Conservation (phyloP, 2,113 vertebrate genomes). For the Phrynosoma platyrhinos region DNA sequence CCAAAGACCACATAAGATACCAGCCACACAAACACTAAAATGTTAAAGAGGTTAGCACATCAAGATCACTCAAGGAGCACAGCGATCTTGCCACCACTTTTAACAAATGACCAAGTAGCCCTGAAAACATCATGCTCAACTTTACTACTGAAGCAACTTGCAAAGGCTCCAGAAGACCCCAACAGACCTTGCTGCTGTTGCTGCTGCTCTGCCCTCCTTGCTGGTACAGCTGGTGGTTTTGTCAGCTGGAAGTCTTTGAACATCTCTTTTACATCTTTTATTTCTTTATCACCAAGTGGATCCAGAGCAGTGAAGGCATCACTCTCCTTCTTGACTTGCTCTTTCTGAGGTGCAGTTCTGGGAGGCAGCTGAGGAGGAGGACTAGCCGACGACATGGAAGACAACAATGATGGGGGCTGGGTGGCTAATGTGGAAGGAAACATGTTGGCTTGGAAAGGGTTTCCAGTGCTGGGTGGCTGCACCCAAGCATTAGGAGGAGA, state of each 20-base stretch:
- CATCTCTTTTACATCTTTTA: conserved; percentile 93
- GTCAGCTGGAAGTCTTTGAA: conserved; percentile 94
- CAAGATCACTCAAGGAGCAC: not conserved
- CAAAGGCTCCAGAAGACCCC: conserved; percentile 75
- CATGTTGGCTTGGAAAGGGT: conserved; percentile 84
- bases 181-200: conserved; percentile 48
- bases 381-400: conserved; percentile 48
- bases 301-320: conserved; percentile 92
- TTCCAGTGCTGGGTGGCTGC: conserved; percentile 72
- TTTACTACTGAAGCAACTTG: conserved; percentile 84
- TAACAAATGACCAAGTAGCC: conserved; percentile 76
- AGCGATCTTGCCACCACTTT: conserved; percentile 72
- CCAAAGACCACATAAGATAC: not conserved
- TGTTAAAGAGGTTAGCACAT: not conserved
- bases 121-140: conserved; percentile 82
- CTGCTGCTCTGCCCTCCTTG: conserved; percentile 83
- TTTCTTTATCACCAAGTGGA: conserved; percentile 91
- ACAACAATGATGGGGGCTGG: conserved; percentile 51
- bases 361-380: conserved; percentile 85
- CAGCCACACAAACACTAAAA: not conserved
- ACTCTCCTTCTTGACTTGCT: conserved; percentile 81
- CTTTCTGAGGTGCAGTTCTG: conserved; percentile 78
- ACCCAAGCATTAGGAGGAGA: conserved; percentile 76
- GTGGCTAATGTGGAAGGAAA: conserved; percentile 65
- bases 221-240: conserved; percentile 88